phyloP scores from a whole-genome alignment of 1,140 invertebrate genomes.

The Amphibalanus amphitrite region DNA sequence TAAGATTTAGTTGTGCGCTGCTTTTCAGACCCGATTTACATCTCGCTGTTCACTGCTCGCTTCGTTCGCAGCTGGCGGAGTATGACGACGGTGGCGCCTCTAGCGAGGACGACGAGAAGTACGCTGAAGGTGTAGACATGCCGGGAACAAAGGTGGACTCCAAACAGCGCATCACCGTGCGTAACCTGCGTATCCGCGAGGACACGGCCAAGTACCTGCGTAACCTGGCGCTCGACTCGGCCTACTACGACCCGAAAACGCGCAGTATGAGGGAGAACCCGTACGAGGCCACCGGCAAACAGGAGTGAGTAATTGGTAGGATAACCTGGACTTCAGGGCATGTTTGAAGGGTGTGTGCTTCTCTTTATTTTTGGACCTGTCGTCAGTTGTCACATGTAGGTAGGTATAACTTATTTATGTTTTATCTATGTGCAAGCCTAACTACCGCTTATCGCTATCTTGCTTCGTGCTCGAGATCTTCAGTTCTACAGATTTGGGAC shows the following conservation, averaged over 20 bases:
- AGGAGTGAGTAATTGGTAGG: constrained; percentile 45
- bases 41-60: too few species aligned
- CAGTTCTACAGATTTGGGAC: too few species aligned
- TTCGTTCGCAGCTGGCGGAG: constrained; percentile 19
- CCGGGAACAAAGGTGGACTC: constrained; percentile 97
- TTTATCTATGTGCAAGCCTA: too few species aligned
- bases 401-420: too few species aligned
- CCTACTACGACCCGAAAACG: constrained; percentile 98
- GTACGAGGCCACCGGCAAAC: constrained; percentile 39
- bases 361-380: too few species aligned
- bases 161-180: constrained; percentile 93
- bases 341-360: too few species aligned
- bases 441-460: too few species aligned
- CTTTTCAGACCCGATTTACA: too few species aligned
- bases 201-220: constrained; percentile 97
- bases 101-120: constrained; percentile 80
- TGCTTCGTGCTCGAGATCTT: too few species aligned
- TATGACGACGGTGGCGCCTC: constrained; percentile 42
- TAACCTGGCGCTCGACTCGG: constrained; percentile 91
- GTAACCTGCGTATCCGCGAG: constrained; percentile 94
- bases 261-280: constrained; percentile 98
- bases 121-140: constrained; percentile 94
- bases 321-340: too few species aligned
- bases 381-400: too few species aligned
- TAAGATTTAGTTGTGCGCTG: too few species aligned